Conservation (phyloP, 2,888 invertebrate species). For the Pandemis cinnamomeana region DNA sequence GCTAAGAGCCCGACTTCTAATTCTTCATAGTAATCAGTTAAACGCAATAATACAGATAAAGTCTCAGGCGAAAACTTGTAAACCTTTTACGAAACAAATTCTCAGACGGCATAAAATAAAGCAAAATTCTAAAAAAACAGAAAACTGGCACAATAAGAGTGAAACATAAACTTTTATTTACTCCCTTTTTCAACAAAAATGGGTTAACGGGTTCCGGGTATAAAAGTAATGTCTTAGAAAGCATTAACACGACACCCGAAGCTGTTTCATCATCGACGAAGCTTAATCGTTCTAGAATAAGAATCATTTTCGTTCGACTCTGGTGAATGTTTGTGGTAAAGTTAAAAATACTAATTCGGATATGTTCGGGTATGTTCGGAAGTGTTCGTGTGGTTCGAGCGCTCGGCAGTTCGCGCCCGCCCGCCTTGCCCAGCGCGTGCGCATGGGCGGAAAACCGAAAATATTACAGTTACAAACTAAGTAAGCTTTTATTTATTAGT, state of each 20-base stretch:
- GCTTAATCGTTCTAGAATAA: slow-evolving; percentile 18
- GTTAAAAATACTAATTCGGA: slow-evolving; percentile 79
- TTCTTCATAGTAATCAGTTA: too few relatives aligned
- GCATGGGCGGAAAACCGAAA: slow-evolving; percentile 62
- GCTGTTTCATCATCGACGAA: slow-evolving; percentile 47
- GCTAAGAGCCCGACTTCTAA: too few relatives aligned
- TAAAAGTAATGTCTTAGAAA: slow-evolving; percentile 64
- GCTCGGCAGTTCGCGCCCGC: slow-evolving; percentile 67
- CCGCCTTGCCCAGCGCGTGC: slow-evolving; percentile 76
- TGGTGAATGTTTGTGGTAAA: slow-evolving; percentile 54
- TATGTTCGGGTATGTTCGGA: slow-evolving; percentile 69
- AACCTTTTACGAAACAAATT: neutral
- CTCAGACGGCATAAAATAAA: slow-evolving; percentile 1
- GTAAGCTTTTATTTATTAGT: neutral
- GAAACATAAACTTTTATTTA: slow-evolving; percentile 59
- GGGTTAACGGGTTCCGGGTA: slow-evolving; percentile 75
- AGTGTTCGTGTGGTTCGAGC: slow-evolving; percentile 58
- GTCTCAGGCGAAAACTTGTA: too few relatives aligned
- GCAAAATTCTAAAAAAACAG: slow-evolving; percentile 10
- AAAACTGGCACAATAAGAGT: slow-evolving; percentile 34
- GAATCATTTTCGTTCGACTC: slow-evolving; percentile 40
- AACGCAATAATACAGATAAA: neutral
- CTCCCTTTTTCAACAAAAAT: slow-evolving; percentile 68
- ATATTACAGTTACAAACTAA: neutral
- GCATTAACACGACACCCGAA: slow-evolving; percentile 49